These are phyloP conservation scores for Ceratosolen solmsi DNA, from an alignment of 1,140 invertebrate species.

Conservation along the genomic window DNA sequence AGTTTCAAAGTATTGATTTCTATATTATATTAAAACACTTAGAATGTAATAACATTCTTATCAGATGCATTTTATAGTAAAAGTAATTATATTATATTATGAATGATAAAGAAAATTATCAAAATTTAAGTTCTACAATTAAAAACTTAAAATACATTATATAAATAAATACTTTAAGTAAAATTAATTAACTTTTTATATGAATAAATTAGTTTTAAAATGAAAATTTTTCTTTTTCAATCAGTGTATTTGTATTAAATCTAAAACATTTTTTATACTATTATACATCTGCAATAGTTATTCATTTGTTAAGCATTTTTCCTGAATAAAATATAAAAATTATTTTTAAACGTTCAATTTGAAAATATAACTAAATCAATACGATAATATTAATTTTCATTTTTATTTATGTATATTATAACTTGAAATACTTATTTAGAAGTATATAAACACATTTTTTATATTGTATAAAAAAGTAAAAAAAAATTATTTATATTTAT, in stretches of 20 bases:
- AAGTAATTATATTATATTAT: background rate
- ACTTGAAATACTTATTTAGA: slow-evolving; percentile 19
- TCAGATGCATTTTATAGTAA: background rate
- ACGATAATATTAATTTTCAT: background rate
- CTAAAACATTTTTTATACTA: slow-evolving; percentile 13
- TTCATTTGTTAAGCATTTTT: slow-evolving; percentile 17
- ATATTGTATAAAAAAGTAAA: background rate
- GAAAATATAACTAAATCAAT: slow-evolving; percentile 14
- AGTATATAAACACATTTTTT: background rate
- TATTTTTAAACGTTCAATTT: background rate
- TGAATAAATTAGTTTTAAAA: background rate
- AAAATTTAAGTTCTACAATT: background rate
- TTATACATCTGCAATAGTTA: slow-evolving; percentile 38
- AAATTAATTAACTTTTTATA: background rate
- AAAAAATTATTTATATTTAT: slow-evolving; percentile 34
- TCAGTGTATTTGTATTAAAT: background rate
- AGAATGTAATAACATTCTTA: slow-evolving; percentile 25
- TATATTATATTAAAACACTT: slow-evolving; percentile 25
- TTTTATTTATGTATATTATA: background rate
- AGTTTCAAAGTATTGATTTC: background rate
- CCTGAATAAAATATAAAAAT: background rate
- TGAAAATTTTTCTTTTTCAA: slow-evolving; percentile 17
- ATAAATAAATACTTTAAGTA: background rate
- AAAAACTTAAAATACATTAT: background rate
- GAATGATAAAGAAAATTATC: background rate